Base-by-base conservation (phyloP, 64 coral and sea anemone species). In the Actinia equina region DNA sequence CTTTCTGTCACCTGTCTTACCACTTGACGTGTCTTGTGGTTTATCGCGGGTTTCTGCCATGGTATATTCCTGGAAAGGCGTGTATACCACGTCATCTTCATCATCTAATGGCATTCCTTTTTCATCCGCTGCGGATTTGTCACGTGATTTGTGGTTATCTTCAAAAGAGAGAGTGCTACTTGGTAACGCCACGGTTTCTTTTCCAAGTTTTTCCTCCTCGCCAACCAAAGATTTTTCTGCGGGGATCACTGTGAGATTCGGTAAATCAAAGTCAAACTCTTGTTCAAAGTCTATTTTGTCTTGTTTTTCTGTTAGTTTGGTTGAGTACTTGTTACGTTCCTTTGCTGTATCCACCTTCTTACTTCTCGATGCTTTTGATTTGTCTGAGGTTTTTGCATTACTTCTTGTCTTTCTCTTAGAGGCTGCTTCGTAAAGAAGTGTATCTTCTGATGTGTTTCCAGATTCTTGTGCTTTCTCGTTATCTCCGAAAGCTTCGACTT, bases 221-320 rank as follows among this genome's bases (percentile, higher is more conserved):
- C 25, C 69, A 27, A 23, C 62, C 62, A 65, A 65, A 65, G 62
- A 1, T 4, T 65, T 20, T 22, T 65, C 62, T 11, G 62, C 19
- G 1, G 19, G 20, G 8, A 65, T 5, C 7, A 74, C 14, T 41
- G 26, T 74, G 22, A 74, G 69, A 16, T 74, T 26, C 20, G 69
- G 69, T 41, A 74, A 74, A 74, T 74, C 69, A 15, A 74, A 74
- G 25, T 74, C 69, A 74, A 74, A 74, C 26, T 30, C 69, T 30
- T 41, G 18, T 14, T 12, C 69, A 41, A 42, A 74, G 26, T 74
- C 25, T 3, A 12, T 74, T 15, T 27, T 15, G 12, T 16, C 14
- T 37, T 74, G 69, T 27, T 37, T 74, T 26, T 41, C 69, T 13
- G 42, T 74, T 30, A 26, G 1, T 74, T 74, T 74, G 63, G 22